phyloP scores from a whole-genome alignment of 1,140 invertebrate genomes.

The Drosophila littoralis region DNA sequence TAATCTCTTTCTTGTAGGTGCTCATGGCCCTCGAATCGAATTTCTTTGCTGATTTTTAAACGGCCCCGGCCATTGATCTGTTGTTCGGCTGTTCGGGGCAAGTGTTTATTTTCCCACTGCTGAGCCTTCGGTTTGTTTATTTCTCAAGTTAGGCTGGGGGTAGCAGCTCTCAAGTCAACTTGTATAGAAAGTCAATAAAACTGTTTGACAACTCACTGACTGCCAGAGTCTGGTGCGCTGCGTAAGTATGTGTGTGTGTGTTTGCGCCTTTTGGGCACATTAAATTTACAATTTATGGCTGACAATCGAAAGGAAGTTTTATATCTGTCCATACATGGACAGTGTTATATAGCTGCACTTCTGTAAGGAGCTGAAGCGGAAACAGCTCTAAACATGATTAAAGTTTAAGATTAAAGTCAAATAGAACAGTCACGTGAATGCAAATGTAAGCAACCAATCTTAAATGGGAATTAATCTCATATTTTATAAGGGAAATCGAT shows the following conservation, averaged over 20 bases:
- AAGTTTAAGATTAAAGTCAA: slow-evolving; percentile 5
- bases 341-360: too few relatives aligned
- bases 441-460: too few relatives aligned
- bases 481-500: too few relatives aligned
- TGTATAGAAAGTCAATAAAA: slow-evolving; percentile 72
- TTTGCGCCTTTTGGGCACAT: slow-evolving; percentile 44
- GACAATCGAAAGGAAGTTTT: slow-evolving; percentile 44
- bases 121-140: slow-evolving; percentile 45
- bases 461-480: too few relatives aligned
- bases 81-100: slow-evolving; percentile 21
- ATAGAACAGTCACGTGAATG: background rate
- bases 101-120: slow-evolving; percentile 67
- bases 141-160: slow-evolving; percentile 16
- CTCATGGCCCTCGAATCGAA: slow-evolving; percentile 3
- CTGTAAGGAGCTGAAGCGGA: background rate
- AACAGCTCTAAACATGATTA: background rate
- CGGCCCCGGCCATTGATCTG: slow-evolving; percentile 47
- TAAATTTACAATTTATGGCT: slow-evolving; percentile 72
- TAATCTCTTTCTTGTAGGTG: slow-evolving; percentile 54
- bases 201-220: slow-evolving; percentile 66
- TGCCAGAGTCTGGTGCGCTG: slow-evolving; percentile 25
- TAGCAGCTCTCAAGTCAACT: slow-evolving; percentile 37
- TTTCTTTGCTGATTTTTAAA: slow-evolving; percentile 53
- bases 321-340: slow-evolving; percentile 22
- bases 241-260: slow-evolving; percentile 5